A percentile compares a stretch with the other conserved stretches of the same genome.
These are phyloP conservation scores for Drosophila antonietae DNA, from an alignment of 2,888 invertebrate species.

Conservation along the genomic window DNA sequence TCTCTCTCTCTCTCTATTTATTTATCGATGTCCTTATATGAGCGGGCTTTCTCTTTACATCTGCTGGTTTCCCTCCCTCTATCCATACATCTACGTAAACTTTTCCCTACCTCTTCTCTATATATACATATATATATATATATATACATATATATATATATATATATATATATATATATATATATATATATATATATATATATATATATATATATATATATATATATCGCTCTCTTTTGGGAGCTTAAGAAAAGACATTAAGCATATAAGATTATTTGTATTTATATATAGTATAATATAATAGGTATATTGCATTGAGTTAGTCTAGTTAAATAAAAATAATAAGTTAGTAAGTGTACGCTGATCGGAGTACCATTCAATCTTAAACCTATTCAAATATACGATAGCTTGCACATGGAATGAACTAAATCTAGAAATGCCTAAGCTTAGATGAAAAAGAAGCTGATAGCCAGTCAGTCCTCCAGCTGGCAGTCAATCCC, in stretches of 20 bases:
- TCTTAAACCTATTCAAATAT: slow-evolving; percentile 32
- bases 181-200: too few species aligned
- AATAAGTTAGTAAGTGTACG: slow-evolving; percentile 38
- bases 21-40: too few species aligned
- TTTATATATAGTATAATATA: slow-evolving; percentile 1
- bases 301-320: slow-evolving; percentile 4
- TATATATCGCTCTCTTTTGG: background rate
- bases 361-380: slow-evolving; percentile 29
- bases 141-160: too few species aligned
- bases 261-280: background rate
- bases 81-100: too few species aligned
- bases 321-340: slow-evolving; percentile 7
- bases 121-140: too few species aligned
- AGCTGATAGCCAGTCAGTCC: background rate
- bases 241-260: background rate
- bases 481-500: background rate
- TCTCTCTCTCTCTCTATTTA: background rate
- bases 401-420: slow-evolving; percentile 48
- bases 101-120: background rate
- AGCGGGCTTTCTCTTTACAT: too few species aligned
- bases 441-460: slow-evolving; percentile 14
- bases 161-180: too few species aligned
- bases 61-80: too few species aligned
- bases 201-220: too few species aligned
- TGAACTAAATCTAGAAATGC: slow-evolving; percentile 26